Base-by-base conservation (phyloP, 2,888 invertebrate genomes). In the Abscondita cerata region DNA sequence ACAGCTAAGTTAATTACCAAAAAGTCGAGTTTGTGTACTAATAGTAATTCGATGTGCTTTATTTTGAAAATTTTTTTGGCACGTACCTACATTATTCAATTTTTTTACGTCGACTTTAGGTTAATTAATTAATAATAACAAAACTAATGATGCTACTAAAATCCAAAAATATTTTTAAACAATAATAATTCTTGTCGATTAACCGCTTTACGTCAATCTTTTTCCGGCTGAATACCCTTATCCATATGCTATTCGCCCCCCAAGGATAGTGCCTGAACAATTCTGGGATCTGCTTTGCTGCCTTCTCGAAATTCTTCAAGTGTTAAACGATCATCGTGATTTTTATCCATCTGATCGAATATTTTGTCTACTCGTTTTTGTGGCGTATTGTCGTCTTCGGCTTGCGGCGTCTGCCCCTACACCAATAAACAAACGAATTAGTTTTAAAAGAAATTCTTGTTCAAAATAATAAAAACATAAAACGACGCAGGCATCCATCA, bases 261-360 rank as follows among this genome's bases (percentile, higher is more conserved):
- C 71, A 95, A 85, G 50, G 93, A 92, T 67, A 98, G 85, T 54
- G 98, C 98, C 82, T 98, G 97, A 61, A 98, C 96, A 80, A 98
- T 98, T 81, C 97, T 89, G 33, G 98, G 98, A 83, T 98, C 98
- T 58, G 96, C 96, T 84, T 98, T 98, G 83, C 96, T 96, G 70
- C 97, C 97, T 83, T 97, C 96, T 75, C 96, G 89, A 84, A 96
- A 96, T 81, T 98, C 96, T 76, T 98, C 98, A 72, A 97, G 86
- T 44, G 96, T 96, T 72, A 98, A 86, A 74, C 93, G 89, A 82
- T 98, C 96, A 82, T 98, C 98, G 83, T 97, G 96, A 81, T 98
- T 96, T 85, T 93, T 98, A 83, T 98, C 98, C 96, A 97, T 96
- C 80, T 97, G 96, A 81, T 96, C 95, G 84, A 98, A 98, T 79